Evolutionary conservation across 2,888 invertebrate species (phyloP).

Genomic region (Caenorhabditis wallacei): DNA sequence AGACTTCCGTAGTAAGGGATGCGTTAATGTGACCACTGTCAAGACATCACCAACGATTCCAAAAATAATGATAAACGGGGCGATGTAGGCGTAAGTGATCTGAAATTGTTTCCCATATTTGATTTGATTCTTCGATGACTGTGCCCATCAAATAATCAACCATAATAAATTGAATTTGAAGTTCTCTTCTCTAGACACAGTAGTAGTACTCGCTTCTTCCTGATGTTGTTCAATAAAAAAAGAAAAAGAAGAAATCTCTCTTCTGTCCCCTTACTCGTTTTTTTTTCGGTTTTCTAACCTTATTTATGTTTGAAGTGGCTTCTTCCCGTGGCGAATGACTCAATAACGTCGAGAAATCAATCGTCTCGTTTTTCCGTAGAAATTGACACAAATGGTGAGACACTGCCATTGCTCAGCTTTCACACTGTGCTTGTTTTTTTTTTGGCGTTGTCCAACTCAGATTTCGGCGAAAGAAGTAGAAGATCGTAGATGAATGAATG

Average conservation of each 20-base stretch:
- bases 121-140: slow-evolving; percentile 3
- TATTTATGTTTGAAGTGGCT: slow-evolving; percentile 64
- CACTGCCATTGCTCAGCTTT: slow-evolving; percentile 54
- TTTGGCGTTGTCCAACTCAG: slow-evolving; percentile 2
- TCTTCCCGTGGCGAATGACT: slow-evolving; percentile 54
- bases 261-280: not conserved
- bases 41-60: slow-evolving; percentile 85
- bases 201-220: slow-evolving; percentile 35
- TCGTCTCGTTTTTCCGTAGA: slow-evolving; percentile 57
- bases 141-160: slow-evolving; percentile 21
- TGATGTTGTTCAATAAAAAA: slow-evolving; percentile 30
- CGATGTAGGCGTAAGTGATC: slow-evolving; percentile 84
- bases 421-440: slow-evolving; percentile 15
- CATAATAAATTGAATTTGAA: slow-evolving; percentile 27
- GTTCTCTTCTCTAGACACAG: slow-evolving; percentile 15
- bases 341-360: slow-evolving; percentile 58
- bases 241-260: slow-evolving; percentile 18
- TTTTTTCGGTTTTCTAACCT: slow-evolving; percentile 45
- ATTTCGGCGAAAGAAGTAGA: slow-evolving; percentile 10
- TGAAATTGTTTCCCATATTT: slow-evolving; percentile 53
- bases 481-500: slow-evolving; percentile 12
- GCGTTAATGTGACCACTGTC: slow-evolving; percentile 85
- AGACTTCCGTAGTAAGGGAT: slow-evolving; percentile 84
- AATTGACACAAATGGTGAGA: slow-evolving; percentile 63
- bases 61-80: slow-evolving; percentile 84